phyloP scores from a whole-genome alignment of 2,888 invertebrate genomes.

The Asteroscopus sphinx region DNA sequence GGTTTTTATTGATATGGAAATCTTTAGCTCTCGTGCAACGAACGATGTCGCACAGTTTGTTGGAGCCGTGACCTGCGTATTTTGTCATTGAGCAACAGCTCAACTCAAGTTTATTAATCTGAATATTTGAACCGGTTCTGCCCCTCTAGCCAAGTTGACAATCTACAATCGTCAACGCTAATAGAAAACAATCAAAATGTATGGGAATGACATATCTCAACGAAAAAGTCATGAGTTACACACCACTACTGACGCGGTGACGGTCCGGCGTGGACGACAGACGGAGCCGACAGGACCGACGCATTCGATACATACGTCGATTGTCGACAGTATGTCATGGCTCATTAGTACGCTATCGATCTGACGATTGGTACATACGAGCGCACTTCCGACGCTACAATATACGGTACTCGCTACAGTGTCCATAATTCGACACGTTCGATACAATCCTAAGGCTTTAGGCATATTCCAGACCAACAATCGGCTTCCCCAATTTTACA shows the following conservation, averaged over 20 bases:
- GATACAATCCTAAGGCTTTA: slow-evolving; percentile 29
- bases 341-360: slow-evolving; percentile 84
- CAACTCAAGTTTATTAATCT: no score
- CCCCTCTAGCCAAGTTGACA: no score
- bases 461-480: slow-evolving; percentile 60
- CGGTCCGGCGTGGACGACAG: not conserved
- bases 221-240: no score
- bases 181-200: no score
- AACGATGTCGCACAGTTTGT: no score
- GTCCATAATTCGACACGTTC: slow-evolving; percentile 27
- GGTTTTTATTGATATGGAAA: no score
- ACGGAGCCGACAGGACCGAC: slow-evolving; percentile 17
- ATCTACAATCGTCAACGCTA: no score
- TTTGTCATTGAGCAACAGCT: no score
- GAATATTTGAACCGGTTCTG: no score
- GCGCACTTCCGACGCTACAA: slow-evolving; percentile 30
- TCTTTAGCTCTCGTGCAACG: no score
- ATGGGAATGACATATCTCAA: no score
- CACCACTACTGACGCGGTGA: not conserved
- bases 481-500: slow-evolving; percentile 68
- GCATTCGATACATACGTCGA: slow-evolving; percentile 65
- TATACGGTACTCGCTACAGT: slow-evolving; percentile 36
- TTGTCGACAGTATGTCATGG: slow-evolving; percentile 72
- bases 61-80: no score
- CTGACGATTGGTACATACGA: slow-evolving; percentile 49